Conservation (phyloP, 2,888 invertebrate genomes). For the Altica lythri region DNA sequence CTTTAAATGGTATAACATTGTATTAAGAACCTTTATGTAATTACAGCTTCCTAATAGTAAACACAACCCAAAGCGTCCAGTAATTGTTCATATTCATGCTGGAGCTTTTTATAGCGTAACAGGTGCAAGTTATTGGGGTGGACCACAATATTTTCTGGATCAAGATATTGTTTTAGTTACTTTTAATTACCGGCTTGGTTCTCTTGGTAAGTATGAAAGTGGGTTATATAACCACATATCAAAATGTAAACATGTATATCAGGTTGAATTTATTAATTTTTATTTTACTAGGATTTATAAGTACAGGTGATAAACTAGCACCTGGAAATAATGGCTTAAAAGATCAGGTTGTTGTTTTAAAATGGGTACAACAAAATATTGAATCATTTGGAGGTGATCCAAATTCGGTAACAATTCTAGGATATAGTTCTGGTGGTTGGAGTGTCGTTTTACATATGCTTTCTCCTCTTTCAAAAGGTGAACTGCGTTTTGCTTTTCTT, state of each 20-base stretch:
- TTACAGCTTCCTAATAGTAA: slow-evolving; percentile 48
- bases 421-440: slow-evolving; percentile 60
- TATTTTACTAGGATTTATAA: slow-evolving; percentile 58
- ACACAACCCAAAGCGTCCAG: slow-evolving; percentile 59
- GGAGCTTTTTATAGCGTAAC: slow-evolving; percentile 68
- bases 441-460: slow-evolving; percentile 61
- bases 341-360: slow-evolving; percentile 70
- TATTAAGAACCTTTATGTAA: no score
- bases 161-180: slow-evolving; percentile 68
- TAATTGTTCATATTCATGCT: slow-evolving; percentile 70
- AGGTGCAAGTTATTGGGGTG: slow-evolving; percentile 62
- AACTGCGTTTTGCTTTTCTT: no score
- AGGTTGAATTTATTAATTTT: neutral
- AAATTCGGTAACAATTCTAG: slow-evolving; percentile 66
- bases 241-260: no score
- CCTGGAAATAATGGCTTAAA: slow-evolving; percentile 74
- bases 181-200: slow-evolving; percentile 67
- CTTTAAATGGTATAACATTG: no score
- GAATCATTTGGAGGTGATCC: slow-evolving; percentile 72
- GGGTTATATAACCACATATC: no score
- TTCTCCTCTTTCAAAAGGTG: slow-evolving; percentile 69
- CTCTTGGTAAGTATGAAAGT: slow-evolving; percentile 61
- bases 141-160: slow-evolving; percentile 69
- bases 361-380: slow-evolving; percentile 71
- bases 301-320: slow-evolving; percentile 68